These are phyloP conservation scores for Apamea anceps DNA, from an alignment of 2,888 invertebrate genomes.

Conservation along the genomic window DNA sequence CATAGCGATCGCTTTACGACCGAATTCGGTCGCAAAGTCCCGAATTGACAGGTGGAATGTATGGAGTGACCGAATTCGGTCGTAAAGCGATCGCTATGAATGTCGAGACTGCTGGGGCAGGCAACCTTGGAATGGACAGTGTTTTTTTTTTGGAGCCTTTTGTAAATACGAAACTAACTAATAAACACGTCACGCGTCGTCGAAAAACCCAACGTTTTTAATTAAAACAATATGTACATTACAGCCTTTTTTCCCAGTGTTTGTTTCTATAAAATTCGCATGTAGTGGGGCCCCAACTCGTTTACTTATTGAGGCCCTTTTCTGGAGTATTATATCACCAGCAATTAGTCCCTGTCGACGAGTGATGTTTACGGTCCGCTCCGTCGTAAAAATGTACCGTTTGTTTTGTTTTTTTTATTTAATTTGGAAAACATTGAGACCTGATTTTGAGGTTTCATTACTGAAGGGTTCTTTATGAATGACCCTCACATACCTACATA, in stretches of 20 bases:
- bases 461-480: constrained; percentile 18
- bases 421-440: constrained; percentile 52
- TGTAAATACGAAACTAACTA: constrained; percentile 31
- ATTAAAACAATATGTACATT: not conserved
- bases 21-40: too few relatives aligned
- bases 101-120: too few relatives aligned
- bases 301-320: constrained; percentile 66
- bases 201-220: constrained; percentile 5
- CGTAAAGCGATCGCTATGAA: too few relatives aligned
- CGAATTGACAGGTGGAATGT: too few relatives aligned
- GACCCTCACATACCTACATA: not conserved
- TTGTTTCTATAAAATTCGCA: constrained; percentile 8
- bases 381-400: constrained; percentile 59
- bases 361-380: constrained; percentile 56
- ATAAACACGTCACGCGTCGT: not conserved
- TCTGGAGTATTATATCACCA: constrained; percentile 68
- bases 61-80: too few relatives aligned
- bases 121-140: too few relatives aligned
- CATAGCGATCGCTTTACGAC: too few relatives aligned
- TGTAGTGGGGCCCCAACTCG: constrained; percentile 37
- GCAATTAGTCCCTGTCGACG: constrained; percentile 71
- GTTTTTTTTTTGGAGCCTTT: not conserved
- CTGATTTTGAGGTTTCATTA: constrained; percentile 59
- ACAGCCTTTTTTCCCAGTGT: not conserved
- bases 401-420: constrained; percentile 60